Conservation (phyloP, 2,113 vertebrate species). For the Ammodytes dubius region DNA sequence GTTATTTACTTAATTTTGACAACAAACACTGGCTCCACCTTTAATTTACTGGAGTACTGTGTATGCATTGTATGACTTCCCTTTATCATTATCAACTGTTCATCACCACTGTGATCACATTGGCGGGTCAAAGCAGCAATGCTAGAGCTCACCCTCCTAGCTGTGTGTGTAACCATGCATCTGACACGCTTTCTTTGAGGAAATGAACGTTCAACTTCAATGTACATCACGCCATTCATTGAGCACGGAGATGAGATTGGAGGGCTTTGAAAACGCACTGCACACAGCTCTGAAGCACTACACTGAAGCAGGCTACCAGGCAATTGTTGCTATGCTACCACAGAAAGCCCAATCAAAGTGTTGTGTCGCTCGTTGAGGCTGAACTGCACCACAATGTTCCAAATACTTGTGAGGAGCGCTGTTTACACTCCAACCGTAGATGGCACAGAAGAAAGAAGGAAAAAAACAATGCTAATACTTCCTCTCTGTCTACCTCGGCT, state of each 20-base stretch:
- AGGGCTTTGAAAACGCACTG: conserved; percentile 67
- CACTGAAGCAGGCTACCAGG: conserved; percentile 73
- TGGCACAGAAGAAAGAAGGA: conserved; percentile 32
- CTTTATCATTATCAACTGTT: conserved; percentile 30
- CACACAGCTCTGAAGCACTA: conserved; percentile 68
- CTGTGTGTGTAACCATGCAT: not conserved
- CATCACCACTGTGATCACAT: conserved; percentile 26
- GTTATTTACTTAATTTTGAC: too few species aligned
- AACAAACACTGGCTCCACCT: not conserved
- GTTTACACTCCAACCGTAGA: conserved; percentile 54
- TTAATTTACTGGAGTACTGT: not conserved
- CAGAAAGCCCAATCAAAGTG: conserved; percentile 73
- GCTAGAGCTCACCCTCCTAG: not conserved
- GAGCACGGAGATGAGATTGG: conserved; percentile 71
- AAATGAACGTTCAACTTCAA: conserved; percentile 64
- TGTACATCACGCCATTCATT: conserved; percentile 61
- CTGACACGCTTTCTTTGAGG: conserved; percentile 61
- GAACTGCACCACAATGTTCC: conserved; percentile 66
- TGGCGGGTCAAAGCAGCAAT: conserved; percentile 29
- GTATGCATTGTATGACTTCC: conserved; percentile 4
- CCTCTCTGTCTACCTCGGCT: conserved; percentile 11
- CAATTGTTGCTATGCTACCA: conserved; percentile 81
- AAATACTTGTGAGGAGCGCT: conserved; percentile 55
- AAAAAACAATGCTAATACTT: conserved; percentile 30
- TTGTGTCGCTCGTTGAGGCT: conserved; percentile 66